phyloP scores from a whole-genome alignment of 2,113 vertebrate genomes.

The Desmodus rotundus region DNA sequence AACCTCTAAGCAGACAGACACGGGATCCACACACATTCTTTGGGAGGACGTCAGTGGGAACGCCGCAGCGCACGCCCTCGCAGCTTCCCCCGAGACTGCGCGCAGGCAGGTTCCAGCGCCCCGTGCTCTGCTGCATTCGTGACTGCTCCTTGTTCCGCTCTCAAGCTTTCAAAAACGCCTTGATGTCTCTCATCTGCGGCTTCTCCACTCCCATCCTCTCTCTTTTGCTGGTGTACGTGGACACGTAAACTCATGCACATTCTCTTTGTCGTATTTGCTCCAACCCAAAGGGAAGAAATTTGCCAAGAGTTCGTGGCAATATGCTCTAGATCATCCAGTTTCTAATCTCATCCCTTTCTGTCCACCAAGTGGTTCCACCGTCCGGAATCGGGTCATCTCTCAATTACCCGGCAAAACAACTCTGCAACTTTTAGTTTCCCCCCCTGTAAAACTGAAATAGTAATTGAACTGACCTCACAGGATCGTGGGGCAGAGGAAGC shows the following conservation, averaged over 20 bases:
- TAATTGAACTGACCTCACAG: not conserved
- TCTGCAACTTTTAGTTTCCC: not conserved
- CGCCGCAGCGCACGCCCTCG: not conserved
- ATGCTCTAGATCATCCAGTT: not conserved
- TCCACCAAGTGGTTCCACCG: not conserved
- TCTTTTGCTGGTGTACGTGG: no score
- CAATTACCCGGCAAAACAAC: not conserved
- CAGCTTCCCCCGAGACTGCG: no score
- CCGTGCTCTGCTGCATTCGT: not conserved
- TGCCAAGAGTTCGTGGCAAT: not conserved
- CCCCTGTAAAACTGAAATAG: not conserved
- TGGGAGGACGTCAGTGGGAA: not conserved
- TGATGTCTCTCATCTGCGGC: not conserved
- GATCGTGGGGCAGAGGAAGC: not conserved
- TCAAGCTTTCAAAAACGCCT: not conserved
- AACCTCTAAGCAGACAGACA: not conserved
- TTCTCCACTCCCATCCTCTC: not conserved
- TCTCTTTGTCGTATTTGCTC: not conserved
- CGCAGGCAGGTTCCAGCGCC: not conserved
- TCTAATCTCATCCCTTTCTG: not conserved
- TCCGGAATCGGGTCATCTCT: not conserved
- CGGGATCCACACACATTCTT: not conserved
- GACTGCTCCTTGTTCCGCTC: not conserved
- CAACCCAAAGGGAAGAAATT: not conserved
- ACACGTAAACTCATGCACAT: not conserved